Conservation (phyloP, 2,888 invertebrate genomes). For the Standfussiana lucernea region DNA sequence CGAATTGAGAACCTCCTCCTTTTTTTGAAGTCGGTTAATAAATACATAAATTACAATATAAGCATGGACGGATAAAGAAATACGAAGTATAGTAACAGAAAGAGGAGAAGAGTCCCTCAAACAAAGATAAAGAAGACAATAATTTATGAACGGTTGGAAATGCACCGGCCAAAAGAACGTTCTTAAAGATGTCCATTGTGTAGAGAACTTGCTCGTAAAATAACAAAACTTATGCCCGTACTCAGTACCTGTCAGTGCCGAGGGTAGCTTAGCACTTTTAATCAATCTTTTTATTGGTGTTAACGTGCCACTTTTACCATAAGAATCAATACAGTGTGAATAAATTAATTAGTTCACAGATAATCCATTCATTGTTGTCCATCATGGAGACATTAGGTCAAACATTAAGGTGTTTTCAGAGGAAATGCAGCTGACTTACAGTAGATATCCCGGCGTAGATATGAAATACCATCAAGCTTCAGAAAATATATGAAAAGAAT, state of each 20-base stretch:
- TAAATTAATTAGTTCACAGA: conserved; percentile 10
- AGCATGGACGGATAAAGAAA: neutral
- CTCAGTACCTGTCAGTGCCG: neutral
- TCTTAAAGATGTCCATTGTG: neutral
- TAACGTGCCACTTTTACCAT: neutral
- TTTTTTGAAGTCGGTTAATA: no score
- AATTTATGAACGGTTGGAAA: neutral
- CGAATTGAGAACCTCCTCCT: no score
- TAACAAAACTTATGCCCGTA: neutral
- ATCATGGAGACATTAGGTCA: conserved; percentile 3
- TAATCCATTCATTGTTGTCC: conserved; percentile 1
- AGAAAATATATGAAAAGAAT: neutral
- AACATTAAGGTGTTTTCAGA: neutral
- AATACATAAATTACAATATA: neutral
- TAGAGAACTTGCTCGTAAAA: neutral
- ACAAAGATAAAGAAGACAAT: neutral
- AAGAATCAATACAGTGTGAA: neutral
- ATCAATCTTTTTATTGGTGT: neutral
- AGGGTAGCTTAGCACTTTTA: neutral
- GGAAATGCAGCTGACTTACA: neutral
- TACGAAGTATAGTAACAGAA: neutral
- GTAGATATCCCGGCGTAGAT: neutral
- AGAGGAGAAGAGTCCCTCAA: neutral
- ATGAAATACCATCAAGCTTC: neutral
- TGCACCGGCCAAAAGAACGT: neutral